Base-by-base conservation (phyloP, 1,140 invertebrate genomes). In the Microplitis mediator region DNA sequence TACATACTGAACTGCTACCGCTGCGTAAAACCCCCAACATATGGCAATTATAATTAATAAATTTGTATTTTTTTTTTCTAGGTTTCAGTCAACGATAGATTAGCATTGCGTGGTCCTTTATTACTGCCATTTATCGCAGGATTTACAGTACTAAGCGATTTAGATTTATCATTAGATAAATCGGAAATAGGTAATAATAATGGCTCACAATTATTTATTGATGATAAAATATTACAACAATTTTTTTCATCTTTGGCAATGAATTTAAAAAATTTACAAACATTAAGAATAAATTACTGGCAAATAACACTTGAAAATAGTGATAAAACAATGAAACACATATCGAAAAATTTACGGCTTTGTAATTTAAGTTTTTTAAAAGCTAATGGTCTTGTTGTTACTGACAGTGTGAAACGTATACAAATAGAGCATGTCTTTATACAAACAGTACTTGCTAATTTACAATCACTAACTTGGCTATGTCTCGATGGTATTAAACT, bases 81-180 rank as follows among this genome's bases (percentile, higher is more conserved):
- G 84, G 84, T 89, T 52, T 83, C 85, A 32, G 81, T 89, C 51
- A 87, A 88, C 75, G 88, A 89, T 71, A 79, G 86, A 39, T 75
- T 87, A 45, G 85, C 84, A n/a, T 77, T 89, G 4, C 81, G 87
- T 8, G 88, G 88, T 0, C 88, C 88, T 0, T 84, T 88, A 50
- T 70, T 90, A 3, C 74, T 90, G 5, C 87, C 88, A 1, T 88
- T 88, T 77, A 80, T 89, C 9, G 80, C 84, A 0, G 87, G 87
- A 9, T 88, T 89, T 74, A 86, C 86, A 3, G 84, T 84, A 8
- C 80, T 90, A 8, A 86, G 87, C 72, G 88, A 90, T 74, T 78
- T 89, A 0, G 88, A 89, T 56, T 77, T 90, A 6, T 87, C 86
- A 9, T 78, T 87, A 52, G 85, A 87, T 71, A 85, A 86, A 66